These are phyloP conservation scores for Drosophila incognita DNA, from an alignment of 2,888 invertebrate genomes.

Conservation along the genomic window DNA sequence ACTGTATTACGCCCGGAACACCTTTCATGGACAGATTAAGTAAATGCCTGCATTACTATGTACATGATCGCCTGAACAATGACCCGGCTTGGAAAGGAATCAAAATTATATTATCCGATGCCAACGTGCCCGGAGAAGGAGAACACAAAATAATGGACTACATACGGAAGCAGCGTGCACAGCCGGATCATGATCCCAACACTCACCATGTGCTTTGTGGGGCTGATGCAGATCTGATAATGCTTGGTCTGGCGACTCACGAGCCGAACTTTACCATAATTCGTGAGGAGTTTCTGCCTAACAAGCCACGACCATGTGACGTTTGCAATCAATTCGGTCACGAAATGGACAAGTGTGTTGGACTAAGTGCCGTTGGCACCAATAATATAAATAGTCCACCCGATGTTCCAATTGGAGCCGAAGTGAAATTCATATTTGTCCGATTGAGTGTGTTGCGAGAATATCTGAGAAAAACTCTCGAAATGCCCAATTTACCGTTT, in stretches of 20 bases:
- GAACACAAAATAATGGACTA: conserved; percentile 99
- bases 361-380: conserved; percentile 87
- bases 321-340: conserved; percentile 96
- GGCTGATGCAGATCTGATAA: conserved; percentile 99
- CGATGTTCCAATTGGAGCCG: conserved; percentile 88
- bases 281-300: conserved; percentile 98
- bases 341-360: conserved; percentile 96
- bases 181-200: conserved; percentile 98
- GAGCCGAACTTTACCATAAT: conserved; percentile 99
- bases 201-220: conserved; percentile 99
- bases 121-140: conserved; percentile 98
- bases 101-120: conserved; percentile 98
- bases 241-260: conserved; percentile 99
- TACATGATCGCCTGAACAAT: conserved; percentile 89
- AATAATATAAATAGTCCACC: conserved; percentile 85
- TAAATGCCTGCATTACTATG: conserved; percentile 88
- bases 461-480: conserved; percentile 94
- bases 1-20: conserved; percentile 99
- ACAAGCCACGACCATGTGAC: conserved; percentile 97
- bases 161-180: conserved; percentile 96
- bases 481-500: conserved; percentile 97
- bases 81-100: conserved; percentile 98
- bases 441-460: conserved; percentile 96
- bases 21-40: conserved; percentile 98
- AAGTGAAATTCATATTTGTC: conserved; percentile 96